Percentiles rank a stretch among this genome's conserved stretches.
Evolutionary conservation across 2,888 invertebrate genomes (phyloP).

Genomic region (Trissoscelio sp.): DNA sequence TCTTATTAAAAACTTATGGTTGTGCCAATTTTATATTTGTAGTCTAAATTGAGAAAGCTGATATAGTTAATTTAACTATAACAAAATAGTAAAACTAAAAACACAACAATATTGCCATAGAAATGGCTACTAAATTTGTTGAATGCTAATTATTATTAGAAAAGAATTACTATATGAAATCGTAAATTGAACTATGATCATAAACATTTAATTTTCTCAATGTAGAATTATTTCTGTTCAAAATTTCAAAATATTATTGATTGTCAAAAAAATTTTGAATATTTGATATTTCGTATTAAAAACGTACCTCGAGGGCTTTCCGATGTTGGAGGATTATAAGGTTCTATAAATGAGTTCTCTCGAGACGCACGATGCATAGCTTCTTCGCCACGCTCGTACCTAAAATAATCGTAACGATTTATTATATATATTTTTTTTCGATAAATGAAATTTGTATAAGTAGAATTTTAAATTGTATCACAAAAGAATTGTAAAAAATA

Average conservation of each 20-base stretch:
- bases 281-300: conserved; percentile 32
- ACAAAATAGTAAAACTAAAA: too few species aligned
- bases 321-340: conserved; percentile 82
- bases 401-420: conserved; percentile 45
- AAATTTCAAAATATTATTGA: conserved; percentile 57
- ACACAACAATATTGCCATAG: not conserved
- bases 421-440: too few species aligned
- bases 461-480: too few species aligned
- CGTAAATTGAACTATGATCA: conserved; percentile 49
- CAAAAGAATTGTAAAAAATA: not conserved
- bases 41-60: too few species aligned
- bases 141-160: too few species aligned
- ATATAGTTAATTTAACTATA: too few species aligned
- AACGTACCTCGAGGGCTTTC: conserved; percentile 80
- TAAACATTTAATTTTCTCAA: conserved; percentile 4
- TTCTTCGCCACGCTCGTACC: conserved; percentile 81
- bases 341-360: conserved; percentile 85
- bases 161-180: conserved; percentile 46
- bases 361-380: conserved; percentile 79
- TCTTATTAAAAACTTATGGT: too few species aligned
- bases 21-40: too few species aligned
- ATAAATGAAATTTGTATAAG: too few species aligned
- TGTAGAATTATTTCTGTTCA: conserved; percentile 16
- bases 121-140: too few species aligned
- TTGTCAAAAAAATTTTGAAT: conserved; percentile 52